Evolutionary conservation across 2,888 invertebrate genomes (phyloP).

Genomic region (Resseliella maxima): DNA sequence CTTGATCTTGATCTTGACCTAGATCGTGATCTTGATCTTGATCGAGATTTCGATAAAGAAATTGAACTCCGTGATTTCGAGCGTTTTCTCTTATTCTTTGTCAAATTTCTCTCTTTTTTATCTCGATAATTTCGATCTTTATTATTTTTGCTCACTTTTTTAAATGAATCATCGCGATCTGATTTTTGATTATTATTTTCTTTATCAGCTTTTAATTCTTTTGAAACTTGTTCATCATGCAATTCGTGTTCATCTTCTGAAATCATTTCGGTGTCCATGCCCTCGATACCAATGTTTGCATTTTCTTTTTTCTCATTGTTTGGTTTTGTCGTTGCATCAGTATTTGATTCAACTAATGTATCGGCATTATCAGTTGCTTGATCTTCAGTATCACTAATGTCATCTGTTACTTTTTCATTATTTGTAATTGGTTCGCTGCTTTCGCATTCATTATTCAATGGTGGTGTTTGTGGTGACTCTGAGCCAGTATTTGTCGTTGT

Average conservation of each 20-base stretch:
- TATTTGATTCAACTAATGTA: not conserved
- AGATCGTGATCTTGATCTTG: conserved; percentile 57
- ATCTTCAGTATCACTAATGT: conserved; percentile 68
- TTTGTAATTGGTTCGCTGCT: conserved; percentile 59
- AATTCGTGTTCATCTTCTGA: conserved; percentile 79
- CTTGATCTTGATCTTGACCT: conserved; percentile 60
- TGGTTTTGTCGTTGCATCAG: not conserved
- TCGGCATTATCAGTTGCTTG: conserved; percentile 69
- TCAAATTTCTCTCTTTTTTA: conserved; percentile 63
- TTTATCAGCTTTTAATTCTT: conserved; percentile 67
- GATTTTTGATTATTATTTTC: conserved; percentile 65
- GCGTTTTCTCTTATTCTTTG: conserved; percentile 61
- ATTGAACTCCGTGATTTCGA: conserved; percentile 61
- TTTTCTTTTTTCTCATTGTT: not conserved
- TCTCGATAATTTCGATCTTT: conserved; percentile 84
- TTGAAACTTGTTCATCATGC: conserved; percentile 73
- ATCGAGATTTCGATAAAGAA: conserved; percentile 61
- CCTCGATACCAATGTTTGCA: conserved; percentile 68
- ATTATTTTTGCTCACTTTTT: conserved; percentile 81
- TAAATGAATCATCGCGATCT: conserved; percentile 72
- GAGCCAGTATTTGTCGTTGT: not conserved
- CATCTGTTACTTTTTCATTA: conserved; percentile 65
- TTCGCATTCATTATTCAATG: conserved; percentile 60
- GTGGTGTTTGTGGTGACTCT: conserved; percentile 58
- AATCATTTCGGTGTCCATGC: conserved; percentile 79